Evolutionary conservation across 2,113 vertebrate genomes (phyloP), one percentile per base, ranked within the genome.

Genomic region (Pycnonotus jocosus): DNA sequence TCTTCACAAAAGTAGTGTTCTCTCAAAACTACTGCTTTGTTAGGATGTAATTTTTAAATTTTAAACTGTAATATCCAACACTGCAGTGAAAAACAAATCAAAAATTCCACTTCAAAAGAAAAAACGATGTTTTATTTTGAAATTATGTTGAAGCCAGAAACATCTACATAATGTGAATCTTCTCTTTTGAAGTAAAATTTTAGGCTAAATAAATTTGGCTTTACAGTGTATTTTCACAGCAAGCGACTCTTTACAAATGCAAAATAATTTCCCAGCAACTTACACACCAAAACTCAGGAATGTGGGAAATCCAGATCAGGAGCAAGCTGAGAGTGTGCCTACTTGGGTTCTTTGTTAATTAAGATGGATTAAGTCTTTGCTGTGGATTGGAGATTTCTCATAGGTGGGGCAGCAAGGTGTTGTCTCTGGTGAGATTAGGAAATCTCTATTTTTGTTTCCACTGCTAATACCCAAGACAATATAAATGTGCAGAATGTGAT

Each of bases 341-440:
- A 3, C 53, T 77, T 5, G 2, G 21, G 65, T 71, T 78, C 38
- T 86, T 77, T 8, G 8, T 37, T 90, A 70, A 31, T 57, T 48
- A 51, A 61, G 23, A 56, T 7, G 40, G 42, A 76, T 69, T 48
- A 76, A 83, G 85, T 44, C 57, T 94, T 93, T 78, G 48, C 71
- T 61, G 44, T 61, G 62, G 64, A 45, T 35, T 53, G 44, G 81
- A 91, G 65, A 81, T 84, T 90, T 86, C 82, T 92, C 54, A 66
- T 47, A 84, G 62, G 44, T 51, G 76, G 79, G 68, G 44, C 44
- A 94, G 58, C 1, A 11, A 94, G 88, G 47, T 85, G 65, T 25
- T 71, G 68, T 94, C 69, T 91, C 57, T 81, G 37, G 62, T 83
- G 76, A 96, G 91, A 93, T 90, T 90, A 96, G 84, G 74, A 90